A percentile compares a stretch with the other conserved stretches of the same genome.
Evolutionary conservation across 1,140 invertebrate genomes (phyloP).

Genomic region (Monochamus saltuarius): DNA sequence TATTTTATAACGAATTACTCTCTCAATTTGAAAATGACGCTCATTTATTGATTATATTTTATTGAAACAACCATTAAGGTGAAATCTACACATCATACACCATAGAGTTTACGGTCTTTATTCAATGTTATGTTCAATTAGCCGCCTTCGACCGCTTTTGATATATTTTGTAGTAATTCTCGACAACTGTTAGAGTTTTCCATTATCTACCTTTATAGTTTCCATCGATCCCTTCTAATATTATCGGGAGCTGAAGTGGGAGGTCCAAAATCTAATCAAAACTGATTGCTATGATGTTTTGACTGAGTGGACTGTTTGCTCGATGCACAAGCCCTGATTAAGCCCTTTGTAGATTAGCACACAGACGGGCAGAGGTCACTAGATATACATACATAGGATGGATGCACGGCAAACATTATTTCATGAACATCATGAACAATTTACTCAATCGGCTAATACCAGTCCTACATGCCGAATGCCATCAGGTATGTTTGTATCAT

Average conservation of each 20-base stretch:
- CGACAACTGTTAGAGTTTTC: too few relatives aligned
- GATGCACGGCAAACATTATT: conserved; percentile 36
- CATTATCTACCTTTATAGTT: not conserved
- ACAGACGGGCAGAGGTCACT: conserved; percentile 35
- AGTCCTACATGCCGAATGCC: conserved; percentile 15
- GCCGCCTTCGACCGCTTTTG: too few relatives aligned
- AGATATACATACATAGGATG: conserved; percentile 28
- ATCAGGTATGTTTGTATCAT: conserved; percentile 2
- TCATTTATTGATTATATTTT: too few relatives aligned
- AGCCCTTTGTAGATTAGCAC: conserved; percentile 48
- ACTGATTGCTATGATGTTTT: conserved; percentile 50
- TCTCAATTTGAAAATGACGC: too few relatives aligned
- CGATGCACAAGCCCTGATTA: conserved; percentile 46
- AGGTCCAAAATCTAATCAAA: conserved; percentile 48
- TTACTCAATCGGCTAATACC: conserved; percentile 32
- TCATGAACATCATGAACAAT: conserved; percentile 26
- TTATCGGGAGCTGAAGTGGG: not conserved
- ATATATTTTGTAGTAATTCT: too few relatives aligned
- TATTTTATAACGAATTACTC: too few relatives aligned
- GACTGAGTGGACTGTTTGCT: conserved; percentile 46
- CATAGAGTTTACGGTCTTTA: too few relatives aligned
- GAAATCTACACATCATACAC: too few relatives aligned
- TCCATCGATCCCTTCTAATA: not conserved
- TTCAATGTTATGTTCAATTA: too few relatives aligned
- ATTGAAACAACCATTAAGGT: too few relatives aligned